These are phyloP conservation scores for Ctenomys sociabilis DNA, from an alignment of 2,113 vertebrate genomes.

Conservation along the genomic window DNA sequence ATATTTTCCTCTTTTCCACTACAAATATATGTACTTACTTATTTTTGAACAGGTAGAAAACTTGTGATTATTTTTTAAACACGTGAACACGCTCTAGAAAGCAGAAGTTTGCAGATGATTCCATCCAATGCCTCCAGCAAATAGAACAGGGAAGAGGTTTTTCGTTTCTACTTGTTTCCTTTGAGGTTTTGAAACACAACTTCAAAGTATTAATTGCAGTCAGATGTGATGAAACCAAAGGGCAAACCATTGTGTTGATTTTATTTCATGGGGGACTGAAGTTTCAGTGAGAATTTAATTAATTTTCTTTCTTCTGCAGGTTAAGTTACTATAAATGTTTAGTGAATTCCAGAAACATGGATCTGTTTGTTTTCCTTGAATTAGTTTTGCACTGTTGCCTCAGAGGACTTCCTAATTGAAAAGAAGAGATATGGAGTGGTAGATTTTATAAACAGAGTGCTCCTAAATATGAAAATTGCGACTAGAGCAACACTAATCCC, in stretches of 20 bases:
- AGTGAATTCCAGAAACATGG: constrained; percentile 46
- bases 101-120: background rate
- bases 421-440: constrained; percentile 21
- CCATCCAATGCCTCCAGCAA: constrained; percentile 23
- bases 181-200: constrained; percentile 68
- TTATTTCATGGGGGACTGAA: constrained; percentile 33
- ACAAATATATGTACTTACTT: background rate
- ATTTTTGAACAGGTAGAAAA: background rate
- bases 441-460: background rate
- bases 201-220: constrained; percentile 74
- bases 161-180: constrained; percentile 48
- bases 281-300: constrained; percentile 75
- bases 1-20: background rate
- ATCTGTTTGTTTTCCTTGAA: background rate
- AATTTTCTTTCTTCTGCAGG: constrained; percentile 66
- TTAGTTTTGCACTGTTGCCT: constrained; percentile 64
- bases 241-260: constrained; percentile 63
- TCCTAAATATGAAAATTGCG: background rate
- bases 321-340: constrained; percentile 45
- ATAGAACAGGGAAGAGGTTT: constrained; percentile 9
- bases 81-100: background rate
- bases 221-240: constrained; percentile 67
- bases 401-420: constrained; percentile 70
- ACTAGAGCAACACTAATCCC: constrained; percentile 30
- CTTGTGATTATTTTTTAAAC: background rate